phyloP scores from a whole-genome alignment of 2,113 vertebrate genomes.

The Pleuronectes platessa region DNA sequence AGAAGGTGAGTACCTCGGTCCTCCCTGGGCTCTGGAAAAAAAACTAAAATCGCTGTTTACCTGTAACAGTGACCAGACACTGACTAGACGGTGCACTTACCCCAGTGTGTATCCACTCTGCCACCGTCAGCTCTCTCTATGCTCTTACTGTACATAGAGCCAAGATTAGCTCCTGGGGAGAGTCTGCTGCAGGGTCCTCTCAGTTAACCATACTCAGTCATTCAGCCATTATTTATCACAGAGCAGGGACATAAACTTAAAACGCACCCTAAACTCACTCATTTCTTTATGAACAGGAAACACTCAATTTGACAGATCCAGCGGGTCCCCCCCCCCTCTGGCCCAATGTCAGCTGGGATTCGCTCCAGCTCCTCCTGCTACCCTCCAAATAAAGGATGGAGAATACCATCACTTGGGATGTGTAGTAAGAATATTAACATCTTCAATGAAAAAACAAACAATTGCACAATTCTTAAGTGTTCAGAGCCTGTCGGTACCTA shows the following conservation, averaged over 20 bases:
- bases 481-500: too few relatives aligned
- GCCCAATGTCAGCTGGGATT: too few relatives aligned
- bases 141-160: neutral
- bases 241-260: neutral
- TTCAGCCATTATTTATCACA: constrained; percentile 17
- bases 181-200: constrained; percentile 1
- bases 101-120: neutral
- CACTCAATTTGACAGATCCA: neutral
- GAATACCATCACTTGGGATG: too few relatives aligned
- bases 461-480: too few relatives aligned
- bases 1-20: constrained; percentile 46
- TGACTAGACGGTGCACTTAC: constrained; percentile 20
- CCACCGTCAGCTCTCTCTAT: neutral
- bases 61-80: constrained; percentile 16
- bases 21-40: constrained; percentile 29
- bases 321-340: too few relatives aligned
- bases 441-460: too few relatives aligned
- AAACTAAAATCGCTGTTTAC: constrained; percentile 28
- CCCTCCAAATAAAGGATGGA: too few relatives aligned
- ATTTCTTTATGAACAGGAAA: neutral
- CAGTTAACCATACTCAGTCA: neutral
- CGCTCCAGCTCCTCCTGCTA: too few relatives aligned
- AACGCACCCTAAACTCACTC: neutral
- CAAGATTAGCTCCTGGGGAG: neutral
- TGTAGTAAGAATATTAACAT: too few relatives aligned